phyloP scores from a whole-genome alignment of 1,140 invertebrate genomes.

The Drosophila insularis region DNA sequence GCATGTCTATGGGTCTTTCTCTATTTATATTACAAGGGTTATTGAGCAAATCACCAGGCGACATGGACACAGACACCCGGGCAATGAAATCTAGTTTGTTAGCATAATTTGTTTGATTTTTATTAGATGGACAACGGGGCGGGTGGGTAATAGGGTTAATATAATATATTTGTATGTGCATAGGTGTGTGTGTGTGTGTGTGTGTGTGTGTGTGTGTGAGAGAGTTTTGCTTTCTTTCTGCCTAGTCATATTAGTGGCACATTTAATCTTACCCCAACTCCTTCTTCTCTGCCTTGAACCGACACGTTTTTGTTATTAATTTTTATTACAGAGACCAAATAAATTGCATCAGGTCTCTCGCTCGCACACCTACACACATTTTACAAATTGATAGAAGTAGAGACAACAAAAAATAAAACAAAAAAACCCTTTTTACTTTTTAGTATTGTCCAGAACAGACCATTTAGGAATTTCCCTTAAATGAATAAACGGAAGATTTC shows the following conservation, averaged over 20 bases:
- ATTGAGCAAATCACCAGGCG: conserved; percentile 80
- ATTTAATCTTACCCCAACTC: conserved; percentile 17
- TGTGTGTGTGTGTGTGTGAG: background rate
- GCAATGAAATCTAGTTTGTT: conserved; percentile 77
- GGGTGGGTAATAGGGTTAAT: conserved; percentile 6
- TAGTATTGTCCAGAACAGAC: conserved; percentile 3
- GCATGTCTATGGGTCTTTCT: conserved; percentile 27
- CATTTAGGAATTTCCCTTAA: background rate
- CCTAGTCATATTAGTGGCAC: conserved; percentile 73
- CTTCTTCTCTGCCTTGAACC: conserved; percentile 7
- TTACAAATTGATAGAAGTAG: conserved; percentile 57
- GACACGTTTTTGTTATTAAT: conserved; percentile 80
- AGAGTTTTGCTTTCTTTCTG: conserved; percentile 58
- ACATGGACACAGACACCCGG: conserved; percentile 39
- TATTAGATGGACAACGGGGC: conserved; percentile 67
- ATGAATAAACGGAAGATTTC: background rate
- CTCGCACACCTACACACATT: conserved; percentile 52
- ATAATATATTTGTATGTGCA: conserved; percentile 24
- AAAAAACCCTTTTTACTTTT: conserved; percentile 41
- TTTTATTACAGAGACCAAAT: conserved; percentile 74
- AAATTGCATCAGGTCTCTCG: conserved; percentile 64
- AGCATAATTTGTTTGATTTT: conserved; percentile 82
- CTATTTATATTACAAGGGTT: conserved; percentile 81
- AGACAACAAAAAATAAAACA: conserved; percentile 15
- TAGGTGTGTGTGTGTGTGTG: background rate